Conservation (phyloP, 23 tunicate species). For the Ciona savignyi region DNA sequence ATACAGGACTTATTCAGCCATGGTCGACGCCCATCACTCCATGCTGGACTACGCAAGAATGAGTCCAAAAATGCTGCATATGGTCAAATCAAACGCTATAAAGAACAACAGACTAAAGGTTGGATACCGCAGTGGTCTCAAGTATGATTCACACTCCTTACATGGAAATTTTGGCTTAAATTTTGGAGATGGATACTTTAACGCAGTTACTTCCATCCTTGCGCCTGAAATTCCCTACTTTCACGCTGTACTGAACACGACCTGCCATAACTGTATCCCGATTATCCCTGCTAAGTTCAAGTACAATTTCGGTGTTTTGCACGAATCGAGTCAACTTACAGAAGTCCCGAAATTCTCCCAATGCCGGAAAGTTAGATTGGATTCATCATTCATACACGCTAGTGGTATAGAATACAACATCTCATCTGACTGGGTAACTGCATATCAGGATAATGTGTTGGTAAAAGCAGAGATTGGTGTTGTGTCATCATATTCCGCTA, state of each 20-base stretch:
- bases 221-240: background rate
- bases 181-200: background rate
- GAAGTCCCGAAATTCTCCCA: background rate
- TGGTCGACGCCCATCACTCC: background rate
- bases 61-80: background rate
- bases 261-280: background rate
- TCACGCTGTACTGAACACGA: background rate
- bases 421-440: background rate
- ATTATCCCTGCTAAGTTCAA: background rate
- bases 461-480: background rate
- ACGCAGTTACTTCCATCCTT: background rate
- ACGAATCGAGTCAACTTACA: background rate
- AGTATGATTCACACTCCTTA: background rate
- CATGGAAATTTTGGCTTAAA: background rate
- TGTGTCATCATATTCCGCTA: background rate
- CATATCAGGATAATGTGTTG: background rate
- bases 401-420: background rate
- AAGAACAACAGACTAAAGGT: background rate
- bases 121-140: background rate
- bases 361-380: background rate
- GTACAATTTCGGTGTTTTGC: background rate
- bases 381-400: background rate
- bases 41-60: background rate
- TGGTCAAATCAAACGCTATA: background rate
- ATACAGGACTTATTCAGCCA: background rate